Evolutionary conservation across 23 tunicate species (phyloP), one percentile per base, ranked within the genome.

Genomic region (Oikopleura dioica): DNA sequence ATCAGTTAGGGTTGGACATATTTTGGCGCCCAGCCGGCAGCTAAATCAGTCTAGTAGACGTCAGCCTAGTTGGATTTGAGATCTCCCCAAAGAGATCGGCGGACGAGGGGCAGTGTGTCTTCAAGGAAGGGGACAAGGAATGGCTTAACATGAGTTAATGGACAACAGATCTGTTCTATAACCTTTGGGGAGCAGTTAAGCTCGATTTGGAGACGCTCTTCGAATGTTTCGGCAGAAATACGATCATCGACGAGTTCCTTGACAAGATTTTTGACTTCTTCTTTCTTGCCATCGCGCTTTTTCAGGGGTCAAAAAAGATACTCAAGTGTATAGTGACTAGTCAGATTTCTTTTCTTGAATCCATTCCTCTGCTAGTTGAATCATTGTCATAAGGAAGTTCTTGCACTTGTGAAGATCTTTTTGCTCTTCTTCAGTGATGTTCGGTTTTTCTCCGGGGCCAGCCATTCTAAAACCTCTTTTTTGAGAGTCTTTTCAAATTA

Each of bases 131-230:
- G 55, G 16, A 44, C 55, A 9, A 44, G 16, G 16, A 9, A 44
- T 9, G 55, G 55, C 55, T 44, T 9, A 16, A 44, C 9, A 9
- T 9, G 9, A 44, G 55, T 44, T 9, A 9, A 9, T 9, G 16
- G 16, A 44, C 16, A 44, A 16, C 16, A n/a, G n/a, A n/a, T n/a
- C n/a, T n/a, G n/a, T n/a, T n/a, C n/a, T n/a, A n/a, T n/a, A n/a
- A 89, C 92, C 38, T 91, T 92, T 36, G 97, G 97, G 21, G 85
- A 79, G 24, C 92, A 91, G 29, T 91, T 80, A 26, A 91, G 78
- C 76, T 83, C 88, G 21, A 59, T 68, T 79, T 91, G 97, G 26
- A 91, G 76, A 9, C 79, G 82, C 76, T 82, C 79, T 24, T 92
- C 85, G 76, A 91, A 91, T 36, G 77, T 80, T 35, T 91, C 88